Base-by-base conservation (phyloP, 2,888 invertebrate species). In the Apotomis turbidana region DNA sequence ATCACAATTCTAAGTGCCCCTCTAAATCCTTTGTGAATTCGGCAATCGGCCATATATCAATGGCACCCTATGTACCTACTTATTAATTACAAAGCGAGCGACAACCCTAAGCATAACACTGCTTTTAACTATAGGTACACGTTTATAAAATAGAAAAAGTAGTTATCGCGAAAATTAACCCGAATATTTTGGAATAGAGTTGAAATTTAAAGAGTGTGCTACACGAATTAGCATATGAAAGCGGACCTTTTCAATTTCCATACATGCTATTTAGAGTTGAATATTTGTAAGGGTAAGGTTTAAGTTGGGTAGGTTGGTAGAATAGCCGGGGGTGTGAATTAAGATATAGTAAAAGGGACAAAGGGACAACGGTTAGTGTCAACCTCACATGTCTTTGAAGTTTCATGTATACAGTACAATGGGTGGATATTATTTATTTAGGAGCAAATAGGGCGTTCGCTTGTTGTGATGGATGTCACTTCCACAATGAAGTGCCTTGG, bases 241-340 rank as follows among this genome's bases (percentile, higher is more conserved):
- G 83, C 75, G 78, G 78, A 66, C 70, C 69, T 54, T 75, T 75
- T 75, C 36, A 41, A 52, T 44, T 63, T 38, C 36, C 4, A 8
- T 54, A n/a, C 66, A 61, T 46, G 71, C 36, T 4, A 84, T 75
- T 81, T 78, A 80, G 52, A 59, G 75, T 77, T 78, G 58, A 84
- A 81, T 51, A 0, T 0, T 1, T 0, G 9, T 5, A 0, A 2
- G 0, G 0, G 27, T 82, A 86, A 71, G 76, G 83, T 80, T 64
- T 41, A 75, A 61, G 79, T 78, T 85, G 10, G 64, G 27, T 27
- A 3, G 63, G 76, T 75, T 15, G 3, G 6, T 0, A 74, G 78
- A 79, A 85, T 77, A 76, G 85, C 86, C 84, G 87, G 88, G 93
- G 91, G 93, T 93, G 93, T 92, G 91, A 93, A 92, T 92, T 91